These are phyloP conservation scores for Ischnura elegans DNA, from an alignment of 2,888 invertebrate genomes.

Conservation along the genomic window DNA sequence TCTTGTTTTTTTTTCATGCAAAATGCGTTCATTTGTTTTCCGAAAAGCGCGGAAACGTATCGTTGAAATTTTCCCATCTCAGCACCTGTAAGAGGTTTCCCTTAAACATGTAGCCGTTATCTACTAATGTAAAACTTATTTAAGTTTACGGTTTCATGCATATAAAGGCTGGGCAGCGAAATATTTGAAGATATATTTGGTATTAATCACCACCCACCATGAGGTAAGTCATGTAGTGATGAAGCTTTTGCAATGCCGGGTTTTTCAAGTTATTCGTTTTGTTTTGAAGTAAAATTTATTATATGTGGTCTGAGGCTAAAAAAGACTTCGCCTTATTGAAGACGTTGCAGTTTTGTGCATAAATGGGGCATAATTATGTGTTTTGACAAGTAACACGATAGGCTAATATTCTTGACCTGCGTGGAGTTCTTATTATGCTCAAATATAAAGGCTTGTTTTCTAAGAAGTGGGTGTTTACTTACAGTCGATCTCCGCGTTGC, in stretches of 20 bases:
- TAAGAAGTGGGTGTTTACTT: neutral
- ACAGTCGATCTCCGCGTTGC: constrained; percentile 36
- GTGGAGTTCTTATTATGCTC: neutral
- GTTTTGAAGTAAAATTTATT: too few species aligned
- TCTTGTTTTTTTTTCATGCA: neutral
- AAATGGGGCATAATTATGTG: neutral
- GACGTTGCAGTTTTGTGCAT: too few species aligned
- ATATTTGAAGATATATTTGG: neutral
- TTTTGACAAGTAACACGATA: neutral
- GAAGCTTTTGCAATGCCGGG: too few species aligned
- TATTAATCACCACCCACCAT: neutral
- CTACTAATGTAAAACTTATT: too few species aligned
- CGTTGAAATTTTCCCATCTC: neutral
- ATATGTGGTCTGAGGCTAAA: too few species aligned
- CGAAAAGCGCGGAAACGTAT: neutral
- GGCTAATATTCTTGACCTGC: too few species aligned
- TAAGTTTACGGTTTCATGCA: too few species aligned
- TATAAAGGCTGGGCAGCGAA: neutral
- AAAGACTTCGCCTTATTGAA: neutral
- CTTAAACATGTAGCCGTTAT: too few species aligned
- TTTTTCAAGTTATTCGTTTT: too few species aligned
- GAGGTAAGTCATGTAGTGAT: neutral
- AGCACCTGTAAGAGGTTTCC: too few species aligned
- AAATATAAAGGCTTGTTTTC: neutral
- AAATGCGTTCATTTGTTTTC: neutral